These are phyloP conservation scores for Calephelis nemesis DNA, from an alignment of 1,140 invertebrate species.

Conservation along the genomic window DNA sequence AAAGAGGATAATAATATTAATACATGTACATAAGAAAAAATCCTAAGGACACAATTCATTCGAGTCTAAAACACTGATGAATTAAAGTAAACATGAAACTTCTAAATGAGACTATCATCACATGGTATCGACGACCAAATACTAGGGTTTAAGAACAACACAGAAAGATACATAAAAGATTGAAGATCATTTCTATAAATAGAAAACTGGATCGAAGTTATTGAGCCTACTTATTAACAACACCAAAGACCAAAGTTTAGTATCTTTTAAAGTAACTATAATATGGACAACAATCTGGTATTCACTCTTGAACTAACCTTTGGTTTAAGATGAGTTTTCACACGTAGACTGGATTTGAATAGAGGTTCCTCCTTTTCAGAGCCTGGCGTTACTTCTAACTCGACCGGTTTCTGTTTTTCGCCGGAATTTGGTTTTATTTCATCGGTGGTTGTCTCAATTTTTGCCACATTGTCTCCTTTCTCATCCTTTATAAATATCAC, in stretches of 20 bases:
- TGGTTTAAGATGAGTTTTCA: constrained; percentile 22
- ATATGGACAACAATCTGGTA: constrained; percentile 37
- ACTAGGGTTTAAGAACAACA: constrained; percentile 3
- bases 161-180: constrained; percentile 7
- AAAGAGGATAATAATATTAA: constrained; percentile 25
- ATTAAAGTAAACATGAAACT: constrained; percentile 3
- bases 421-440: constrained; percentile 62
- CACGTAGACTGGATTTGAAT: constrained; percentile 11
- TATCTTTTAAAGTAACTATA: constrained; percentile 35
- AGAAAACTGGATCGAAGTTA: constrained; percentile 3
- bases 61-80: background rate
- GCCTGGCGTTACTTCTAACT: constrained; percentile 31
- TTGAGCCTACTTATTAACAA: constrained; percentile 5
- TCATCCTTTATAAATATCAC: constrained; percentile 51
- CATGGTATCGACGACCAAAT: background rate
- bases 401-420: constrained; percentile 38
- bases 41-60: background rate
- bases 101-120: constrained; percentile 2
- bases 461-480: constrained; percentile 60
- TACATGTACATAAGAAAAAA: background rate
- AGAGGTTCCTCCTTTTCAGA: constrained; percentile 24
- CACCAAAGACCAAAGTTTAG: constrained; percentile 6
- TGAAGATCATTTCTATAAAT: constrained; percentile 12
- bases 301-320: constrained; percentile 13
- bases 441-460: constrained; percentile 69